Base-by-base conservation (phyloP, 2,113 vertebrate genomes). In the Rhizomys pruinosus region DNA sequence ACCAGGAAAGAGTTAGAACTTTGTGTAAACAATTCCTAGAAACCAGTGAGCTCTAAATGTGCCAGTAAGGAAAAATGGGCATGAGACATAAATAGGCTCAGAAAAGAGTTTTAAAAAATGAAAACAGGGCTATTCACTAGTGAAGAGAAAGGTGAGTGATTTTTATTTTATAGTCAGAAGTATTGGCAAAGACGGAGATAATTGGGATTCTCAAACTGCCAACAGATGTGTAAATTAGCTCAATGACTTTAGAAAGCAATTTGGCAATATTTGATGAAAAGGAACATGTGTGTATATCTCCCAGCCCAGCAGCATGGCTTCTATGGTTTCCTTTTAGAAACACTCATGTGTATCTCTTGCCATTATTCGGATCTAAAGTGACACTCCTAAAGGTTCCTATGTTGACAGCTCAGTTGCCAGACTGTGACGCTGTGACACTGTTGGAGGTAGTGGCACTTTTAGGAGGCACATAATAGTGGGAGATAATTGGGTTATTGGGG, bases 221-320 rank as follows among this genome's bases (percentile, higher is more conserved):
- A 13, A 25, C 12, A 52, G 10, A 71, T 4, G 9, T 23, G 16
- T 74, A 34, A 71, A 23, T 9, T 16, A 47, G 11, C 39, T 89
- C 20, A 22, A 17, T 1, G 4, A 68, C 16, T 52, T 44, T 32
- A 25, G 22, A 25, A 55, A 37, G 20, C 29, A 37, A 42, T 59
- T 2, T 34, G 63, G 25, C 8, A n/a, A 23, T 19, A 23, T 76
- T 32, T 64, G 68, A 63, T 74, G 42, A 39, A 84, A 19, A 10
- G 6, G 25, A 71, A 44, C 52, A 22, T 25, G 25, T 8, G 8
- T 1, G 0, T n/a, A 3, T 1, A 2, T 32, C 22, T 42, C 55
- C 37, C 2, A 4, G 15, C 34, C 7, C 20, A 61, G 32, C 6
- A 3, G 22, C 44, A 20, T 5, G 11, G 8, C 25, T 16, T 71